Conservation (phyloP, 2,113 vertebrate species). For the Xiphophorus hellerii region DNA sequence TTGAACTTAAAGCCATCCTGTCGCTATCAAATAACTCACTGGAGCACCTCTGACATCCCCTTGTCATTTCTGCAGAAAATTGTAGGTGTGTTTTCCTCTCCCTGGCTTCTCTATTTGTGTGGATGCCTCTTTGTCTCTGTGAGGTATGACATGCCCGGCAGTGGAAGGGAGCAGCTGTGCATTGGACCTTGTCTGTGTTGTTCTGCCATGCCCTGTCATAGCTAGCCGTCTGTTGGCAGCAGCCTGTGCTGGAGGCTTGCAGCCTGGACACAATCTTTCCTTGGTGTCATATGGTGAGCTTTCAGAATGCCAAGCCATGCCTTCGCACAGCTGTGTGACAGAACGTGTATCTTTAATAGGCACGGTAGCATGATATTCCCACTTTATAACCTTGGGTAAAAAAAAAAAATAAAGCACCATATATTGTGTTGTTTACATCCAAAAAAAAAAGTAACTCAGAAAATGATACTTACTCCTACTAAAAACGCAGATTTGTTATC, state of each 20-base stretch:
- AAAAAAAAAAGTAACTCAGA: neutral
- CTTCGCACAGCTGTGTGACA: slow-evolving; percentile 65
- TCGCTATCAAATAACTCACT: slow-evolving; percentile 17
- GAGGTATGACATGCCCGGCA: slow-evolving; percentile 67
- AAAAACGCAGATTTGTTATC: too few relatives aligned
- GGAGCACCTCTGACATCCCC: slow-evolving; percentile 15
- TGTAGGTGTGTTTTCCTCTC: slow-evolving; percentile 37
- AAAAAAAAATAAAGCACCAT: neutral
- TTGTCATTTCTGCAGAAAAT: slow-evolving; percentile 22
- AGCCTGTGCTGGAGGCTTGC: slow-evolving; percentile 63
- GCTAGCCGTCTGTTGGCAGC: slow-evolving; percentile 74
- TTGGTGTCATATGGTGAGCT: slow-evolving; percentile 68
- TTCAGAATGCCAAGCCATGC: slow-evolving; percentile 50
- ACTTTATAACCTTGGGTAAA: neutral
- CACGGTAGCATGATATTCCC: slow-evolving; percentile 3
- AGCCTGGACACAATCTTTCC: slow-evolving; percentile 58
- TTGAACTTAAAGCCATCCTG: slow-evolving; percentile 31
- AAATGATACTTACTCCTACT: neutral
- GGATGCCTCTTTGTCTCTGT: slow-evolving; percentile 61
- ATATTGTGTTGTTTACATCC: neutral
- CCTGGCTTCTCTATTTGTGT: slow-evolving; percentile 24
- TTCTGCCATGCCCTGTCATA: slow-evolving; percentile 75
- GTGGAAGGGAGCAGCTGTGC: slow-evolving; percentile 74
- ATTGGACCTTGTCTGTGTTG: slow-evolving; percentile 70
- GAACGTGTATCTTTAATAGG: slow-evolving; percentile 40